A percentile compares a stretch with the other conserved stretches of the same genome.
Conservation (phyloP, 1,140 invertebrate genomes). For the Megathymus violae region DNA sequence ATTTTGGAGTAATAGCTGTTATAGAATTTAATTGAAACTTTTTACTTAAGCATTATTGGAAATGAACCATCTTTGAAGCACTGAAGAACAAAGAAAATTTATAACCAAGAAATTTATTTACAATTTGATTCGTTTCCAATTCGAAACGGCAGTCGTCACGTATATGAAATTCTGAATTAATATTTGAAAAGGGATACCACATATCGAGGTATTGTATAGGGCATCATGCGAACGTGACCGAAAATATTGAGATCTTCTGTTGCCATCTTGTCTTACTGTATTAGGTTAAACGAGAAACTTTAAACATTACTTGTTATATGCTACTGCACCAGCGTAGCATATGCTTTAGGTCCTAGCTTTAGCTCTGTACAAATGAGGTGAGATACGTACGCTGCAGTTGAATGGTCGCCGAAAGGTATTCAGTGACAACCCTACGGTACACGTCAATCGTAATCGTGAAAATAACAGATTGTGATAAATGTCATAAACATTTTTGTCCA, state of each 20-base stretch:
- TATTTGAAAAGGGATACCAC: slow-evolving; percentile 29
- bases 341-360: no score
- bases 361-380: no score
- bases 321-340: no score
- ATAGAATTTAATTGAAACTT: background rate
- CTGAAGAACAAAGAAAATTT: no score
- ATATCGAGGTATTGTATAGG: slow-evolving; percentile 29
- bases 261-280: background rate
- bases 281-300: background rate
- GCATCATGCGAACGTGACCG: slow-evolving; percentile 20
- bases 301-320: no score
- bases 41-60: background rate
- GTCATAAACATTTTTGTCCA: no score
- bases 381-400: no score
- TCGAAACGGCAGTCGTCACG: slow-evolving; percentile 13
- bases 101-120: background rate
- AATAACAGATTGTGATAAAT: no score
- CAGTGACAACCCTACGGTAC: no score
- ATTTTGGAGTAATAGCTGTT: background rate
- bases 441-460: no score
- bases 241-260: slow-evolving; percentile 24
- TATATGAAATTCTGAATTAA: slow-evolving; percentile 25
- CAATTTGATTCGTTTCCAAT: background rate
- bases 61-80: background rate
- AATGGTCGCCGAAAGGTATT: no score